Evolutionary conservation across 2,797 vertebrate genomes (phyloP), one percentile per base, ranked within the genome.

Genomic region (Malacoraja senta): DNA sequence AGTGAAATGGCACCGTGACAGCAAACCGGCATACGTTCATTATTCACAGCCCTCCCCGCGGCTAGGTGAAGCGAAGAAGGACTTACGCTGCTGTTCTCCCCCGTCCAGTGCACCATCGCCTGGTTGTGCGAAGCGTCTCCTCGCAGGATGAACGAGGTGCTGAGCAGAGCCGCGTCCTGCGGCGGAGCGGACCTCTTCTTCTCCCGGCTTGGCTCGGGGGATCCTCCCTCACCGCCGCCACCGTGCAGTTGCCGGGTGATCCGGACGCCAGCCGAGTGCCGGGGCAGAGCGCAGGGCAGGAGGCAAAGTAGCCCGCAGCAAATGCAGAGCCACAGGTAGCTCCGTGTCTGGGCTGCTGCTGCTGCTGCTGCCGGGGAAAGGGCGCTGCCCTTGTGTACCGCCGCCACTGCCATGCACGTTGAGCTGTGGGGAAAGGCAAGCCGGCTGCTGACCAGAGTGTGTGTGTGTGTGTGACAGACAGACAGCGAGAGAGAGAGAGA

Each of bases 101-200:
- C 98, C n/a, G 98, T 99, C 98, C 98, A 99, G 97, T 99, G 98
- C 95, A 99, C 98, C 98, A 99, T 99, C 95, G 98, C 98, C 97
- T 99, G 98, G 97, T 99, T 99, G 97, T 99, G 98, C 68, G 98
- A 97, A 93, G 98, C 98, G 96, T 99, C 98, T 94, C 98, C 98
- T 95, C 98, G 98, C 93, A 99, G 98, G 95, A 99, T 98, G 97
- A 99, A 99, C 86, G 98, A 99, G 95, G 98, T 98, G 97, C 98
- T 99, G 95, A 98, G 95, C 93, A 98, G 96, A 72, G 97, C 97
- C 95, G 96, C 97, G 94, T 97, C 95, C 93, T 95, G 93, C 93
- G 94, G 93, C 94, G 94, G 95, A 94, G 96, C 94, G 68, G 97
- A 96, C 96, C 97, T 97, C 95, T 95, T 53, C 44, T 53, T 53